Evolutionary conservation across 2,113 vertebrate genomes (phyloP), one percentile per base, ranked within the genome.

Genomic region (Myrmecophaga tridactyla): DNA sequence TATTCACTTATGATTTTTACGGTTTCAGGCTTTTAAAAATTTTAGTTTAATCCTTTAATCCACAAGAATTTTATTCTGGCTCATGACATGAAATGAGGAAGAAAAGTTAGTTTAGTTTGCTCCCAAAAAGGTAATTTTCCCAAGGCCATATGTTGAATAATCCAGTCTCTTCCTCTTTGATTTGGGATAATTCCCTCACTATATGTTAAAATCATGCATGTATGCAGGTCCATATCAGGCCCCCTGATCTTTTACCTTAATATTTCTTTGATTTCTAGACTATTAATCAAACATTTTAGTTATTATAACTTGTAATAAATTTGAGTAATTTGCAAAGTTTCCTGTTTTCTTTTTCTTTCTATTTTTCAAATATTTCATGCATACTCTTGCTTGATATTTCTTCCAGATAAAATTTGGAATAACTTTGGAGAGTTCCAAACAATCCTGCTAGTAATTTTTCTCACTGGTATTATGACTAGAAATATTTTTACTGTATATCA

Each of bases 241-340:
- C 65, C 41, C 87, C 53, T 60, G 53, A 77, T 72, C 46, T 73
- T 86, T 94, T 43, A 23, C 14, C 25, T 93, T 89, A 34, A 39
- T 89, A 85, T 92, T 94, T 82, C 27, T 65, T 85, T 77, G 48
- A 31, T 58, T 67, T 67, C 23, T 84, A 3, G 82, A 25, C 92
- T 62, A 39, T 48, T 87, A 80, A 73, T 10, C 36, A 85, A n/a
- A n/a, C n/a, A n/a, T 62, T 93, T 95, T 91, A 85, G 69, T 84
- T 83, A 90, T 43, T 39, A 60, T 31, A 65, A 6, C 13, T 92
- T 86, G 12, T 23, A 87, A 58, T 72, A 89, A 31, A 58, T 89
- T 86, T 92, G 67, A 70, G 70, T 23, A 70, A 89, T 81, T 94
- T 86, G 1, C 31, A 80, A 78, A 80, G 25, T 34, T 80, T 58